A percentile compares a stretch with the other conserved stretches of the same genome.
Conservation (phyloP, 2,888 invertebrate genomes). For the Marasmarcha lunaedactyla region DNA sequence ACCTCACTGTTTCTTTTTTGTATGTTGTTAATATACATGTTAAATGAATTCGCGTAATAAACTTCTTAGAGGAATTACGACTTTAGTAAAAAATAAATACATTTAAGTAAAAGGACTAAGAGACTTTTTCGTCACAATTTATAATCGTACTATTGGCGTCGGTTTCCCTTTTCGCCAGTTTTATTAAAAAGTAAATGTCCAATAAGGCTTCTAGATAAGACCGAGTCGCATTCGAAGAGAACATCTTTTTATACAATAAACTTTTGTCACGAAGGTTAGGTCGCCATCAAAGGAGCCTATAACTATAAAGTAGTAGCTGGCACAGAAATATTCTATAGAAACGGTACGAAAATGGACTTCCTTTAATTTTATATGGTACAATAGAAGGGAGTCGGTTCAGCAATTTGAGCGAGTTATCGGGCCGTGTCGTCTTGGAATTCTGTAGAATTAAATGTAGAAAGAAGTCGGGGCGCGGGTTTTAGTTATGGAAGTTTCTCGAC, state of each 20-base stretch:
- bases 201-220: background rate
- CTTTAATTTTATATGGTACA: constrained; percentile 38
- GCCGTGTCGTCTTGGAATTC: constrained; percentile 22
- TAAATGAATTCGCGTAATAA: too few relatives aligned
- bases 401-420: constrained; percentile 37
- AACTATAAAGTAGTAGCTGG: too few relatives aligned
- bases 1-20: too few relatives aligned
- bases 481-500: constrained; percentile 24
- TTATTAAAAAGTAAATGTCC: background rate
- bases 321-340: background rate
- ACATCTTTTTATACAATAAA: constrained; percentile 1
- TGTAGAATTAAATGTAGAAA: constrained; percentile 36
- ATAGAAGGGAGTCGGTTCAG: constrained; percentile 30
- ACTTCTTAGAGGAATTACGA: too few relatives aligned
- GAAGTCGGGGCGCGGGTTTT: constrained; percentile 16
- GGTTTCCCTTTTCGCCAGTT: too few relatives aligned
- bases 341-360: constrained; percentile 32
- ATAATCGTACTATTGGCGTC: too few relatives aligned
- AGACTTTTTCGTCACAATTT: too few relatives aligned
- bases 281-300: too few relatives aligned
- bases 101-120: too few relatives aligned
- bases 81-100: too few relatives aligned
- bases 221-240: background rate
- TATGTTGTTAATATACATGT: too few relatives aligned
- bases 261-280: background rate